A percentile compares a stretch with the other conserved stretches of the same genome.
Conservation (phyloP, 1,140 invertebrate species). For the Psilanteris sp. region DNA sequence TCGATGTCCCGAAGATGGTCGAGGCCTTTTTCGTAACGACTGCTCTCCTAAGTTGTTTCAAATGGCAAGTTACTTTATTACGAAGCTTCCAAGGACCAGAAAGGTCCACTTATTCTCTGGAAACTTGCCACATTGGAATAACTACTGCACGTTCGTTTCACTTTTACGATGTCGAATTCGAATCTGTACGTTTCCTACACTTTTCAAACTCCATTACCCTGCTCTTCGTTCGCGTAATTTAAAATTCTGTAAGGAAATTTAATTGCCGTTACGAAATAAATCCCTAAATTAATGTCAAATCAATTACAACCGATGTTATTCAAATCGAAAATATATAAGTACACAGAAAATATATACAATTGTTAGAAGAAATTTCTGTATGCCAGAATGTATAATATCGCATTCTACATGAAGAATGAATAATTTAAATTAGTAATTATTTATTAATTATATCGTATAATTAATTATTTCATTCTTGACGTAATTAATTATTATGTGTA, state of each 20-base stretch:
- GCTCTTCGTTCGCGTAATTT: neutral
- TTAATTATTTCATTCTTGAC: too few relatives aligned
- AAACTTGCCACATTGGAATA: conserved; percentile 58
- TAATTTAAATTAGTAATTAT: too few relatives aligned
- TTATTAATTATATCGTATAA: too few relatives aligned
- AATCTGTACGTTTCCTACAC: conserved; percentile 11
- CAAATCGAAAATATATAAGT: too few relatives aligned
- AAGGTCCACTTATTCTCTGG: conserved; percentile 52
- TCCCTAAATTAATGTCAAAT: conserved; percentile 40
- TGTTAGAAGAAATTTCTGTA: too few relatives aligned
- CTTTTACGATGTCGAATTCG: conserved; percentile 54
- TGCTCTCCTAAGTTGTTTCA: conserved; percentile 46
- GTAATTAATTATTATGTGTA: too few relatives aligned
- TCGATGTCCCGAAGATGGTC: conserved; percentile 33
- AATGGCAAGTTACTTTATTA: conserved; percentile 50
- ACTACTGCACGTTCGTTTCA: conserved; percentile 42
- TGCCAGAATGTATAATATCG: too few relatives aligned
- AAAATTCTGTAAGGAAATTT: conserved; percentile 35
- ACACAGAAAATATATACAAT: too few relatives aligned
- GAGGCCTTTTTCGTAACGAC: conserved; percentile 30
- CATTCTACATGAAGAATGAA: too few relatives aligned
- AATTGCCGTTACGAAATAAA: conserved; percentile 43
- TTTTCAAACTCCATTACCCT: neutral
- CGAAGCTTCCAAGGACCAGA: conserved; percentile 27
- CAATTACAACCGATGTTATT: conserved; percentile 19